phyloP scores from a whole-genome alignment of 2,888 invertebrate genomes.

The Embidobia sp. region DNA sequence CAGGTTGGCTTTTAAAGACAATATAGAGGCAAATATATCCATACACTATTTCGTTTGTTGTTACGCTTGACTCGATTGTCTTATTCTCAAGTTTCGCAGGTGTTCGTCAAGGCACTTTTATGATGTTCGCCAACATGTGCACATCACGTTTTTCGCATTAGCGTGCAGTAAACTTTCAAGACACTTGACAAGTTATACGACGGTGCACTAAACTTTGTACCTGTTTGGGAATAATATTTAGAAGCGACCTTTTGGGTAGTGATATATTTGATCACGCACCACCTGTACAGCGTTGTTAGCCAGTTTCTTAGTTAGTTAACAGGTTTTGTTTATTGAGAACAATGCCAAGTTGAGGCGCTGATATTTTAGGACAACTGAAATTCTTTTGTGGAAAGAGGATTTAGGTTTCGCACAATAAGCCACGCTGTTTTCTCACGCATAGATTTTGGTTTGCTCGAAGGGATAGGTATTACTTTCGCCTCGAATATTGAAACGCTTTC shows the following conservation, averaged over 20 bases:
- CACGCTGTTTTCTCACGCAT: constrained; percentile 35
- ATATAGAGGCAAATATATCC: constrained; percentile 34
- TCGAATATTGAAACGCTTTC: too few relatives aligned
- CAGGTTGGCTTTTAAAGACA: too few relatives aligned
- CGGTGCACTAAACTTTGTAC: constrained; percentile 31
- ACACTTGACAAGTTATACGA: constrained; percentile 34
- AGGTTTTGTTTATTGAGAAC: too few relatives aligned
- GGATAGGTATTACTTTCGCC: too few relatives aligned
- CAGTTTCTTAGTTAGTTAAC: constrained; percentile 32
- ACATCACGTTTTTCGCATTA: constrained; percentile 44
- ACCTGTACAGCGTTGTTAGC: too few relatives aligned
- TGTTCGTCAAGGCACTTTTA: constrained; percentile 5
- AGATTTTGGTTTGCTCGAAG: too few relatives aligned
- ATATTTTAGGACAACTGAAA: constrained; percentile 19
- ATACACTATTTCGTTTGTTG: constrained; percentile 17
- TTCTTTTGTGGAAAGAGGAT: constrained; percentile 18
- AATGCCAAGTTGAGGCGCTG: constrained; percentile 14
- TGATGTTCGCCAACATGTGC: constrained; percentile 35
- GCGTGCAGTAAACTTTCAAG: constrained; percentile 34
- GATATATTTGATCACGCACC: constrained; percentile 32
- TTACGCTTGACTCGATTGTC: constrained; percentile 8
- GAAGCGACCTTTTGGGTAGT: constrained; percentile 16
- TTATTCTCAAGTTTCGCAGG: constrained; percentile 18
- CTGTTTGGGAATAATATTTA: constrained; percentile 47
- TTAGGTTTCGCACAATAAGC: constrained; percentile 22